A percentile compares a stretch with the other conserved stretches of the same genome.
These are phyloP conservation scores for Egretta garzetta DNA, from an alignment of 2,113 vertebrate species.

Conservation along the genomic window DNA sequence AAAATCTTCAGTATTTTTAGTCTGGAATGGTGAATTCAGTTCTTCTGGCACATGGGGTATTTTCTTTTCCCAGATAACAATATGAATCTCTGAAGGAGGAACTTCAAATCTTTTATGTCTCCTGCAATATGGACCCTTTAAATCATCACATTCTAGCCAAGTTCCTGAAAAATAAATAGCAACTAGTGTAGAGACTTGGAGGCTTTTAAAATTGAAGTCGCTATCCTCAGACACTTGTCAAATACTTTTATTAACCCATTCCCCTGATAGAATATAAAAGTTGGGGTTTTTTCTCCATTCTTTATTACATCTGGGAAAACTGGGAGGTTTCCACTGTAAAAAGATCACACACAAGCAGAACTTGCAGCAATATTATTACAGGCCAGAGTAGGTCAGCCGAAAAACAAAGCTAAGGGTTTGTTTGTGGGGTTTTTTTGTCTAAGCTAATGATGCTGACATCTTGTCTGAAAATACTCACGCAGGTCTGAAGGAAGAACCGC, in stretches of 20 bases:
- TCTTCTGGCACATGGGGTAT: background rate
- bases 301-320: background rate
- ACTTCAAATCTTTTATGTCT: constrained; percentile 73
- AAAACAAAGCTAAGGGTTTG: background rate
- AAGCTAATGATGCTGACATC: background rate
- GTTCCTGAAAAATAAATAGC: constrained; percentile 75
- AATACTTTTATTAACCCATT: background rate
- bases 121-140: constrained; percentile 80
- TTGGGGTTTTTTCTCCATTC: background rate
- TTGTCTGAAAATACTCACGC: background rate
- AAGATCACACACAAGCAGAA: background rate
- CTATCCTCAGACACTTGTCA: background rate
- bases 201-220: background rate
- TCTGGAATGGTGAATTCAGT: background rate
- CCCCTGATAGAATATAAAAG: background rate
- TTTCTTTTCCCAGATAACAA: constrained; percentile 89
- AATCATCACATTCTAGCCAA: constrained; percentile 92
- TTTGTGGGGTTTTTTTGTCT: background rate
- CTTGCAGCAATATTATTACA: background rate
- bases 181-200: constrained; percentile 11
- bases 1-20: background rate
- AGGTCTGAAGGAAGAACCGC: background rate
- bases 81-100: constrained; percentile 83
- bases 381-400: background rate
- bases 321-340: background rate